Conservation (phyloP, 1,140 invertebrate genomes). For the Hestina assimilis region DNA sequence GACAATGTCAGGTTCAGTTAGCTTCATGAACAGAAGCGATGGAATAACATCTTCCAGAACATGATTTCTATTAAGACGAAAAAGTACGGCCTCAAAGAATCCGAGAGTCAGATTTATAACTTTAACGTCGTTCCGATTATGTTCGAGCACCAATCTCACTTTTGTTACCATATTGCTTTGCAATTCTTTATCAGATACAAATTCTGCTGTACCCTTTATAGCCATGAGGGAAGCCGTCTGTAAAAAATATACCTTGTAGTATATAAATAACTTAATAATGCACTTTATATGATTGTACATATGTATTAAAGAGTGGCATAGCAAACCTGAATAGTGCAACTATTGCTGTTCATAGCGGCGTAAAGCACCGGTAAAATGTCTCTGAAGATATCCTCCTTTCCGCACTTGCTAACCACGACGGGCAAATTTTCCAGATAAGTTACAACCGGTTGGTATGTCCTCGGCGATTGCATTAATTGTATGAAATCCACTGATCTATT, state of each 20-base stretch:
- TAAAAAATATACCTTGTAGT: constrained; percentile 33
- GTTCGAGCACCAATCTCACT: constrained; percentile 92
- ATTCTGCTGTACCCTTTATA: constrained; percentile 90
- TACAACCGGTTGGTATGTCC: constrained; percentile 94
- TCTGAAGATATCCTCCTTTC: constrained; percentile 86
- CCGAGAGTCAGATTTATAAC: constrained; percentile 87
- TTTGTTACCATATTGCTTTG: constrained; percentile 91
- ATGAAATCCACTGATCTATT: constrained; percentile 39
- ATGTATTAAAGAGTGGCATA: background rate
- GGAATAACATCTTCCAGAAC: constrained; percentile 96
- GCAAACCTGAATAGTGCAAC: constrained; percentile 93
- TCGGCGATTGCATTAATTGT: constrained; percentile 87
- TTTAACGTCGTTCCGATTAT: constrained; percentile 88
- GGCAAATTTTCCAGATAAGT: constrained; percentile 95
- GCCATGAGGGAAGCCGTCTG: constrained; percentile 94
- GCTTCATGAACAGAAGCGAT: constrained; percentile 90
- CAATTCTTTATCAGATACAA: constrained; percentile 90
- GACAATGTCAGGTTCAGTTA: constrained; percentile 91
- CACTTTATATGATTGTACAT: background rate
- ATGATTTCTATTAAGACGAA: constrained; percentile 89
- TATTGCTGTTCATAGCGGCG: constrained; percentile 92
- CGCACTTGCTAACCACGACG: constrained; percentile 92
- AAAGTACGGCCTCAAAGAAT: constrained; percentile 88
- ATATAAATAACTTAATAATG: constrained; percentile 8
- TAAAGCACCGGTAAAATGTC: constrained; percentile 94